Evolutionary conservation across 2,888 invertebrate genomes (phyloP).

Genomic region (Drosophila kuntzei): DNA sequence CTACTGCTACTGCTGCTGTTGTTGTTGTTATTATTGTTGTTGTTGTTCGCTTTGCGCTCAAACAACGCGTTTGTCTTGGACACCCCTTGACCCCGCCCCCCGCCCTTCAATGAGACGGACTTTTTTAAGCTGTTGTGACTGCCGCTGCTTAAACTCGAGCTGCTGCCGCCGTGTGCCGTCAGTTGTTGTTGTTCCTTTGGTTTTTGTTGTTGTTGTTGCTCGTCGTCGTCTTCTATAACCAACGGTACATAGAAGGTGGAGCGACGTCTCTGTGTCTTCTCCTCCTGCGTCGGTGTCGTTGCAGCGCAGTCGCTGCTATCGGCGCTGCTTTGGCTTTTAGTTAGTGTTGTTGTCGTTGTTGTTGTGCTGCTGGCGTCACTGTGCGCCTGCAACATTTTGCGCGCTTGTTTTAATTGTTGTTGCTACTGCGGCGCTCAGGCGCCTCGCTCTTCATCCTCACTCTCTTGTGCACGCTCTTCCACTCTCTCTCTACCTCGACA

Average conservation of each 20-base stretch:
- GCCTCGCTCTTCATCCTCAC: slow-evolving; percentile 46
- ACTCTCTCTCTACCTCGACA: slow-evolving; percentile 8
- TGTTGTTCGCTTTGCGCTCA: slow-evolving; percentile 53
- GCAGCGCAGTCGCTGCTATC: slow-evolving; percentile 50
- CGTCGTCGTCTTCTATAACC: slow-evolving; percentile 83
- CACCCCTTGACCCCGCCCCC: slow-evolving; percentile 11
- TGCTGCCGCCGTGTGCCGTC: slow-evolving; percentile 48
- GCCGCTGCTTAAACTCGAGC: slow-evolving; percentile 60
- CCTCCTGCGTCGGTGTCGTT: slow-evolving; percentile 74
- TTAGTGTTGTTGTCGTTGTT: slow-evolving; percentile 35
- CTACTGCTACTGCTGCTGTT: slow-evolving; percentile 30
- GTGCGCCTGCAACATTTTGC: slow-evolving; percentile 76
- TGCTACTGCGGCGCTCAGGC: slow-evolving; percentile 53
- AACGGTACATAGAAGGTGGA: slow-evolving; percentile 92
- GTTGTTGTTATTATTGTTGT: slow-evolving; percentile 3
- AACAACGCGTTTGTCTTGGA: slow-evolving; percentile 71
- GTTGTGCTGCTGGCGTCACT: slow-evolving; percentile 59
- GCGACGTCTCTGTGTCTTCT: slow-evolving; percentile 88
- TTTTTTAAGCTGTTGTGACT: slow-evolving; percentile 58
- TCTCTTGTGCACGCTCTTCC: slow-evolving; percentile 15
- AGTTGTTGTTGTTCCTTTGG: slow-evolving; percentile 28
- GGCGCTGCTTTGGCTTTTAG: slow-evolving; percentile 45
- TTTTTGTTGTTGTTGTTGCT: slow-evolving; percentile 16
- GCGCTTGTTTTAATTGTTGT: slow-evolving; percentile 60
- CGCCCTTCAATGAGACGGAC: slow-evolving; percentile 58